Percentiles rank a stretch among this genome's conserved stretches.
Conservation (phyloP, 2,797 vertebrate species). For the Pangasius mekongensis region DNA sequence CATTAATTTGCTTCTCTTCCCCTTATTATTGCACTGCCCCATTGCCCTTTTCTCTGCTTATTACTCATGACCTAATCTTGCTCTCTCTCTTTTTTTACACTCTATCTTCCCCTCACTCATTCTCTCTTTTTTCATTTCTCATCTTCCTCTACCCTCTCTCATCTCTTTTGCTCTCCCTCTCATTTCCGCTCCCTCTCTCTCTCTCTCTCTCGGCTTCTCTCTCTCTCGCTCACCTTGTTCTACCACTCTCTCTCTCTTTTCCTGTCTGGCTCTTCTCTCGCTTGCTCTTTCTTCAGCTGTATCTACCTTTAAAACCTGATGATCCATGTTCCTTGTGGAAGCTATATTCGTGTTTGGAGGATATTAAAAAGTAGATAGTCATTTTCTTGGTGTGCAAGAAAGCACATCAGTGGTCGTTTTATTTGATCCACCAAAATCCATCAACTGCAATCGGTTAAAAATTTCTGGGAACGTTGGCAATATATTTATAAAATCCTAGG, state of each 20-base stretch:
- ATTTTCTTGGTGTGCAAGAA: conserved; percentile 1
- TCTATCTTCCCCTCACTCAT: background rate
- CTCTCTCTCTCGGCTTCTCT: background rate
- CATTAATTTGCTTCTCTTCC: conserved; percentile 14
- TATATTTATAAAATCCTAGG: background rate
- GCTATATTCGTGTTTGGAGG: background rate
- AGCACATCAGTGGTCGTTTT: background rate
- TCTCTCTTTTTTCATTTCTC: background rate
- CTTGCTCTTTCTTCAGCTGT: background rate
- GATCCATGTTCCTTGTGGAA: background rate
- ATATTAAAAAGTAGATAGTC: conserved; percentile 20
- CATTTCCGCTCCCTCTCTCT: background rate
- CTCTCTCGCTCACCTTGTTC: background rate
- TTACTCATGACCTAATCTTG: conserved; percentile 20
- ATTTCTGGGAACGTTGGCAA: background rate
- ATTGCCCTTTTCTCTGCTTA: conserved; percentile 9
- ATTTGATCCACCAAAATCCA: conserved; percentile 14
- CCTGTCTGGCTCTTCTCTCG: background rate
- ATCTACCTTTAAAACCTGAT: conserved; percentile 1
- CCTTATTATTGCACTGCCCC: conserved; percentile 14
- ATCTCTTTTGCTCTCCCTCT: background rate
- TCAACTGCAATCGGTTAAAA: conserved; percentile 2
- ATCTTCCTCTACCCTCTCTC: background rate
- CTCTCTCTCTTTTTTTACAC: background rate
- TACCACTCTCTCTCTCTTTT: background rate